These are phyloP conservation scores for Diadophis punctatus DNA, from an alignment of 2,113 vertebrate genomes.

Conservation along the genomic window DNA sequence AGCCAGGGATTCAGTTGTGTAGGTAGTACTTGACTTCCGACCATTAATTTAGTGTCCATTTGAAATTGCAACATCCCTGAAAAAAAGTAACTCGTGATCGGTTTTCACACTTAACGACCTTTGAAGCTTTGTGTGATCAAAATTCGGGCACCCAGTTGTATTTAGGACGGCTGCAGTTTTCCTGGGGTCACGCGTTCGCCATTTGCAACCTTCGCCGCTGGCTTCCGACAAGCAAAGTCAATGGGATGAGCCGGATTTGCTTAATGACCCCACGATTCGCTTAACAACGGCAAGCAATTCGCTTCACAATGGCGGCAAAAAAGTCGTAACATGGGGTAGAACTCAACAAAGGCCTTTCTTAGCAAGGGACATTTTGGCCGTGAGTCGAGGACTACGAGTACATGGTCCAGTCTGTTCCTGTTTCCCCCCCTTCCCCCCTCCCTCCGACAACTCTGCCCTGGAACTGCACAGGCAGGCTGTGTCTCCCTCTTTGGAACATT, in stretches of 20 bases:
- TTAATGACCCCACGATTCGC: neutral
- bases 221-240: neutral
- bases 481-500: neutral
- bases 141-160: neutral
- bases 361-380: neutral
- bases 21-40: neutral
- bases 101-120: neutral
- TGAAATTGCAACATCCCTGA: neutral
- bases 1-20: neutral
- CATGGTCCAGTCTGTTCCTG: too few species aligned
- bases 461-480: neutral
- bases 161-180: neutral
- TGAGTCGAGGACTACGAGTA: neutral
- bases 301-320: neutral
- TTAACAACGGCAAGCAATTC: neutral
- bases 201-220: neutral
- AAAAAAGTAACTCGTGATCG: neutral
- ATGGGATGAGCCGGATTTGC: neutral
- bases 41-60: neutral
- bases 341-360: neutral
- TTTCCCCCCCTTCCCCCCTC: fast-evolving
- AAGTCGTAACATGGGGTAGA: neutral
- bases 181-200: fast-evolving
- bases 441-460: neutral
- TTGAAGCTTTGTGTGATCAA: neutral